Base-by-base conservation (phyloP, 2,888 invertebrate genomes). In the Spisula solida region DNA sequence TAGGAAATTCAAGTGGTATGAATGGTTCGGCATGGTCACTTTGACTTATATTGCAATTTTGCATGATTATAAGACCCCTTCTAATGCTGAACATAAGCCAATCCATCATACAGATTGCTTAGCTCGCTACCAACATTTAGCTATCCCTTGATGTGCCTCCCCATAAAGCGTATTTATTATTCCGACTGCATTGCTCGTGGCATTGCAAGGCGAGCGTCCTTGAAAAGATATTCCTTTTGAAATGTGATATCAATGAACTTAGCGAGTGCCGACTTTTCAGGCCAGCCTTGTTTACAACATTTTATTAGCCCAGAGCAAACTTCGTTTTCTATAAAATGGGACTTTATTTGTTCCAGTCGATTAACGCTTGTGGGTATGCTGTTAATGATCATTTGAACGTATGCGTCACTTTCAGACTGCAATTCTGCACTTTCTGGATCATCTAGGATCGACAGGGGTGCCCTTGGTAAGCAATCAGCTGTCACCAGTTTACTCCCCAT, bases 11-110 rank as follows among this genome's bases (percentile, higher is more conserved):
- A 14, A 89, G 56, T 34, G 91, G 85, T 31, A 89, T 86, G 34
- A 93, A 56, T 75, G 92, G 93, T 86, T 94, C 93, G n/a, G 86
- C 88, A 56, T 86, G 85, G 51, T 90, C 90, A 20, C n/a, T 34
- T 75, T 70, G 41, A 41, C 89, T 56, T 85, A 91, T 88, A 79
- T 82, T 80, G 87, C 90, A 91, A 41, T 85, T 82, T 34, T 80
- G 81, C 93, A 92, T 85, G 89, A 91, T 83, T 85, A 92, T 29
- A 91, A 86, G 25, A 87, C 16, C n/a, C 88, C 29, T 75, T 90
- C 92, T 29, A 89, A 81, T 56, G 88, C 41, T 41, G 48, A 79
- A 48, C 78, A 88, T 16, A 92, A 75, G 93, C 90, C 47, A 89
- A 85, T 75, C 83, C n/a, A n/a, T n/a, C n/a, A n/a, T n/a, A n/a